These are phyloP conservation scores for Sinocyclocheilus anshuiensis DNA, from an alignment of 2,113 vertebrate genomes.

Conservation along the genomic window DNA sequence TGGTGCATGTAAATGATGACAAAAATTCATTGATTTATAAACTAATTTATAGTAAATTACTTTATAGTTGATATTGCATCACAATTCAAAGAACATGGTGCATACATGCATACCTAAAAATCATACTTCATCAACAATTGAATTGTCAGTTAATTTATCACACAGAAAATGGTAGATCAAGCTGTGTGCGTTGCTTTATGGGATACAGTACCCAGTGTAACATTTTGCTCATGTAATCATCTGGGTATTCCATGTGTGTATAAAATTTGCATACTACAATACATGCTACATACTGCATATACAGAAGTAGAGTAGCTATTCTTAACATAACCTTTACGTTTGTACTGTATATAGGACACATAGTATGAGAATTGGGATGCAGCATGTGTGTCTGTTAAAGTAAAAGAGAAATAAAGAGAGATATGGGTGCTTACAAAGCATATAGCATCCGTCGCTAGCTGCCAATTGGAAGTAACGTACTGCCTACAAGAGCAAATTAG, in stretches of 20 bases:
- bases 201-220: not conserved
- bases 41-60: too few relatives aligned
- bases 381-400: not conserved
- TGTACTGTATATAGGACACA: not conserved
- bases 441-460: not conserved
- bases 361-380: not conserved
- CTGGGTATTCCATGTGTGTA: not conserved
- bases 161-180: too few relatives aligned
- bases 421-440: constrained; percentile 37
- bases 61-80: not conserved
- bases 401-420: constrained; percentile 11
- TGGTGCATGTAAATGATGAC: too few relatives aligned
- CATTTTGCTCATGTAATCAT: not conserved
- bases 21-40: too few relatives aligned
- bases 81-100: not conserved
- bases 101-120: not conserved
- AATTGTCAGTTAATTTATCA: not conserved
- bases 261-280: not conserved
- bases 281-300: not conserved
- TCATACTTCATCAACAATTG: not conserved
- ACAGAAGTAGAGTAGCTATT: not conserved
- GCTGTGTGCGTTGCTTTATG: not conserved
- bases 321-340: not conserved
- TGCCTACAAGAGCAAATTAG: constrained; percentile 54
- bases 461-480: constrained; percentile 36